Evolutionary conservation across 92 coral and sea anemone genomes (phyloP), one percentile per base, ranked within the genome.

Genomic region (Porites divaricata): DNA sequence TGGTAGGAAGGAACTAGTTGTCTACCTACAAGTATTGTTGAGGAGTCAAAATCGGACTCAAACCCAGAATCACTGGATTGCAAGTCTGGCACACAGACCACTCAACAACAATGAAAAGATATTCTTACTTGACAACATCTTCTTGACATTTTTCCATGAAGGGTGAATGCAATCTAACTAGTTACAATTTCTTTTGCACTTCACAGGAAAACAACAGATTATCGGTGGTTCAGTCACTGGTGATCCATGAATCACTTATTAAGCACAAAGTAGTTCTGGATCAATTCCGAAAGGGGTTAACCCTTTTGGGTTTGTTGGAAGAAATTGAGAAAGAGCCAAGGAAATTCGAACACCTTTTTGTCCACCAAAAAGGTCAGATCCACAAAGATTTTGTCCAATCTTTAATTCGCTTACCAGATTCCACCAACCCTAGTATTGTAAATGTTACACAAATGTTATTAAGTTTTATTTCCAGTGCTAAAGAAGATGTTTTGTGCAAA

Each of bases 261-360:
- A 83, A 88, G 69, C 88, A 88, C 79, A 83, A 76, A 54, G 87
- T 82, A 67, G 57, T 53, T 10, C 87, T 87, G 70, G 91, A 88
- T 51, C 88, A 88, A 70, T 70, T 88, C 57, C 76, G 88, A 66
- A 88, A 88, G 49, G 91, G 91, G 15, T 22, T 88, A 53, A 70
- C 87, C 24, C 72, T 81, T 58, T 74, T 84, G 65, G 74, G 88
- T 6, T 53, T 84, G 4, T 75, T 84, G 24, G 28, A 70, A 62
- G 87, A 88, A 88, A 56, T 88, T 65, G 87, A 88, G 61, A 88
- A 75, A 69, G 72, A 79, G 20, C 91, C 91, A 66, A 63, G 54
- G 17, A 86, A 86, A 52, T 86, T 86, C 70, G 79, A 86, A 54
- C 64, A 61, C 17, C 56, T 86, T 24, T 78, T 86, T 86, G 78